phyloP scores from a whole-genome alignment of 2,888 invertebrate species.

The Balanococcus diminutus region DNA sequence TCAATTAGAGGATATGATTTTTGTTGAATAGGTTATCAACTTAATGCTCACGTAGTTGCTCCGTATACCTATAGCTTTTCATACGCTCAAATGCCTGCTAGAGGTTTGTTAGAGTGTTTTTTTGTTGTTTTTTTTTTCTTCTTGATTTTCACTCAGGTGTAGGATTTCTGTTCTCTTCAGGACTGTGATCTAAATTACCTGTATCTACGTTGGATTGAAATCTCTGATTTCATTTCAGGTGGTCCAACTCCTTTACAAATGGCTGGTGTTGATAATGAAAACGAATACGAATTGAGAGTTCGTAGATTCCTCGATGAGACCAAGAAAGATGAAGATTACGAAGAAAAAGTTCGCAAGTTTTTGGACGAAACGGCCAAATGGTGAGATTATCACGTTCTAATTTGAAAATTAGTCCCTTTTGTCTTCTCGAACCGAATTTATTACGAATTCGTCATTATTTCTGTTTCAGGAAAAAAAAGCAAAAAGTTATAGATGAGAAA shows the following conservation, averaged over 20 bases:
- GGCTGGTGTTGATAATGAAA: slow-evolving; percentile 61
- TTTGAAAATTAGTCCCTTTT: too few species aligned
- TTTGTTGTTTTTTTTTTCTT: not conserved
- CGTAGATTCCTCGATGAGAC: slow-evolving; percentile 78
- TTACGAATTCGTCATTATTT: not conserved
- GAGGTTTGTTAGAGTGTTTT: not conserved
- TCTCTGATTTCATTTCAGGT: not conserved
- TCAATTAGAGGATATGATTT: not conserved
- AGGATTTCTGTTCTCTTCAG: not conserved
- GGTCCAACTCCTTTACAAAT: not conserved
- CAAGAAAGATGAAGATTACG: slow-evolving; percentile 81
- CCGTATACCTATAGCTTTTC: not conserved
- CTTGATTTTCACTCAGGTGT: not conserved
- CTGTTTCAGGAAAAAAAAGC: slow-evolving; percentile 46
- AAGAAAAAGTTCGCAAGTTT: slow-evolving; percentile 84
- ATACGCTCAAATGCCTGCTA: not conserved
- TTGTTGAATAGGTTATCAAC: not conserved
- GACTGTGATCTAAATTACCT: not conserved
- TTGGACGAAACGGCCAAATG: slow-evolving; percentile 82
- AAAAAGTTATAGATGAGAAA: slow-evolving; percentile 44
- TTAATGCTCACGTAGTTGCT: not conserved
- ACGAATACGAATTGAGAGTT: slow-evolving; percentile 74
- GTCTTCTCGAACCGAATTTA: too few species aligned
- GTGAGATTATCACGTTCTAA: too few species aligned
- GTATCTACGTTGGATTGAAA: not conserved